These are phyloP conservation scores for Dendropsophus ebraccatus DNA, from an alignment of 2,113 vertebrate species.

Conservation along the genomic window DNA sequence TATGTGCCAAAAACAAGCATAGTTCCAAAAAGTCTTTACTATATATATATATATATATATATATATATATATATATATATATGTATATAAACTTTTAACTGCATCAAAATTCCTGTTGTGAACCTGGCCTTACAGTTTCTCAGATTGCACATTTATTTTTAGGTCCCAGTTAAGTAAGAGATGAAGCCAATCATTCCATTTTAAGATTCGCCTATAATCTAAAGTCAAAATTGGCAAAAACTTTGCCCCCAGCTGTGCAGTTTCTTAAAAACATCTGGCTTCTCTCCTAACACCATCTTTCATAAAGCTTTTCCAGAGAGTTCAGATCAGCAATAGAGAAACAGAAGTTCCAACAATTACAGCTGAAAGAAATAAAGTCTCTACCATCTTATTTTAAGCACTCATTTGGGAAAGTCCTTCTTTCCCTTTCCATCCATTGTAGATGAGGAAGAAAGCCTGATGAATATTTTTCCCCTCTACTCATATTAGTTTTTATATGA, in stretches of 20 bases:
- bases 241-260: not conserved
- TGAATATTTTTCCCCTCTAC: slow-evolving; percentile 1
- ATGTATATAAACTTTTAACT: no score
- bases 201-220: not conserved
- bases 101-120: not conserved
- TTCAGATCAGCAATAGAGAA: slow-evolving; percentile 4
- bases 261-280: slow-evolving; percentile 4
- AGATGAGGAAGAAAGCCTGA: slow-evolving; percentile 10
- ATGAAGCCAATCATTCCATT: not conserved
- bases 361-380: slow-evolving; percentile 36
- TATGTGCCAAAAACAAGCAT: no score
- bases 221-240: slow-evolving; percentile 9
- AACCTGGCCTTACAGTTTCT: not conserved
- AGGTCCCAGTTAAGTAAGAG: not conserved
- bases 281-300: slow-evolving; percentile 1
- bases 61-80: no score
- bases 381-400: slow-evolving; percentile 4
- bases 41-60: no score
- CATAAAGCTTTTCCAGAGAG: not conserved
- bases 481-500: slow-evolving; percentile 15
- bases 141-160: not conserved
- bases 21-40: no score
- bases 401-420: slow-evolving; percentile 11
- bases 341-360: slow-evolving; percentile 1
- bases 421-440: slow-evolving; percentile 7